Conservation (phyloP, 2,113 vertebrate species). For the Apus apus region DNA sequence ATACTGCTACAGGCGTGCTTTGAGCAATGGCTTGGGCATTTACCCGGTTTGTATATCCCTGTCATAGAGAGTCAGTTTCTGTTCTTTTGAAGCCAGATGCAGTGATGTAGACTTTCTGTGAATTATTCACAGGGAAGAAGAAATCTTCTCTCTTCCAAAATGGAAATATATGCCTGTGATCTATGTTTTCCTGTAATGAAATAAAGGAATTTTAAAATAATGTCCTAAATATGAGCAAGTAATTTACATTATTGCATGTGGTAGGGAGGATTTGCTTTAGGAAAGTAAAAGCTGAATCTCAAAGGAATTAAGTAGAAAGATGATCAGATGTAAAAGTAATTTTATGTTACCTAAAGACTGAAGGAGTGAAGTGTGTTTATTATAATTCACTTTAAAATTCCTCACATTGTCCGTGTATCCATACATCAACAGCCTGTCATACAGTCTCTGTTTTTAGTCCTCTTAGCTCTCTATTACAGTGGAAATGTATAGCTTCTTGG, state of each 20-base stretch:
- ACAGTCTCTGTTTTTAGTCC: background rate
- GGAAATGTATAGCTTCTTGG: background rate
- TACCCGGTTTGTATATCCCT: conserved; percentile 67
- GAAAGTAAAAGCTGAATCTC: background rate
- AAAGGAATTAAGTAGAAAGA: background rate
- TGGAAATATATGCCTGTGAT: background rate
- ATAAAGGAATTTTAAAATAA: background rate
- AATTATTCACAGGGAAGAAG: conserved; percentile 33
- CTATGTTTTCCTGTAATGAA: background rate
- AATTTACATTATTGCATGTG: background rate
- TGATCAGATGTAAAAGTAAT: background rate
- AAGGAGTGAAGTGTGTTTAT: background rate
- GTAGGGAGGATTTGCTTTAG: background rate
- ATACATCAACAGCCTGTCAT: background rate
- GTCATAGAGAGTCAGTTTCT: conserved; percentile 64
- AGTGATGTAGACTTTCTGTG: conserved; percentile 17
- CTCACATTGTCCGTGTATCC: background rate
- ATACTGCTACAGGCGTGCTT: conserved; percentile 68
- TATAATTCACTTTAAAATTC: background rate
- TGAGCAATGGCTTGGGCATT: conserved; percentile 61
- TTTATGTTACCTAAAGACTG: background rate
- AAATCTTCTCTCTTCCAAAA: conserved; percentile 20
- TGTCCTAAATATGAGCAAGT: background rate
- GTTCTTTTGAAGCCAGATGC: conserved; percentile 43
- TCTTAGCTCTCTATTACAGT: background rate